phyloP scores from a whole-genome alignment of 1,140 invertebrate genomes.

The Agrypnia vestita region DNA sequence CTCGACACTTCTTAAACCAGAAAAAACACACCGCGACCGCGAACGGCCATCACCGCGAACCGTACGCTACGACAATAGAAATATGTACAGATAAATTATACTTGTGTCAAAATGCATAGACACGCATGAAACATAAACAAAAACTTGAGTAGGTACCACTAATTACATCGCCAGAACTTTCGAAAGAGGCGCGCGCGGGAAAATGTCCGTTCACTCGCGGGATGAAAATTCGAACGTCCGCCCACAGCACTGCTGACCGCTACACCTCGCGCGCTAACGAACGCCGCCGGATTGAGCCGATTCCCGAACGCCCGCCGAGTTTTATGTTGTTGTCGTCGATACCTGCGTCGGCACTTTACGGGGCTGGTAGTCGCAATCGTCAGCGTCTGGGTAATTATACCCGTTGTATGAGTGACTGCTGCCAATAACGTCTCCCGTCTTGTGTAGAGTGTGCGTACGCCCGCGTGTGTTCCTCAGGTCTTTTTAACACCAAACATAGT shows the following conservation, averaged over 20 bases:
- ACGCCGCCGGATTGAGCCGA: neutral
- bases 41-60: neutral
- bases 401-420: conserved; percentile 4
- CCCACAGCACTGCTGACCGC: neutral
- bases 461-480: too few species aligned
- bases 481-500: too few species aligned
- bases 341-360: neutral
- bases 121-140: neutral
- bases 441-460: too few species aligned
- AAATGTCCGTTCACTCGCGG: neutral
- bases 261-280: neutral
- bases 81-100: neutral
- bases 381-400: neutral
- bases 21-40: conserved; percentile 10
- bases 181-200: neutral
- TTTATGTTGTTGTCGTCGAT: neutral
- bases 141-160: neutral
- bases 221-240: conserved; percentile 15
- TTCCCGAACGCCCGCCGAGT: neutral
- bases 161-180: neutral
- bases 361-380: conserved; percentile 5
- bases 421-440: neutral
- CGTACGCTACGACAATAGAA: neutral
- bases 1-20: neutral
- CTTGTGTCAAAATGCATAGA: neutral